Conservation (phyloP, 1,140 invertebrate species). For the Triops longicaudatus region DNA sequence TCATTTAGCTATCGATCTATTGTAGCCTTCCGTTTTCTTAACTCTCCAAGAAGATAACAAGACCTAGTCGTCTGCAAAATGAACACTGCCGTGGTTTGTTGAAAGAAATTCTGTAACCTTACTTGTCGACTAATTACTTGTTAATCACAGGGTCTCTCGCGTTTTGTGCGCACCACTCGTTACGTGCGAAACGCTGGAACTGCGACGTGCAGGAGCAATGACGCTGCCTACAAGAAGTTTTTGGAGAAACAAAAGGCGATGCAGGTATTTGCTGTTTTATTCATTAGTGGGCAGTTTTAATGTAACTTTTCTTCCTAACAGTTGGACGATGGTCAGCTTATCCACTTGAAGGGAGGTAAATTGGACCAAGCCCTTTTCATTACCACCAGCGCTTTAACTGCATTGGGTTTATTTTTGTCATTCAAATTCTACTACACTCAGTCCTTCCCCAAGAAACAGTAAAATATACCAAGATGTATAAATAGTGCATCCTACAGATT, state of each 20-base stretch:
- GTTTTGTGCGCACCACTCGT: neutral
- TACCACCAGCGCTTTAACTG: constrained; percentile 40
- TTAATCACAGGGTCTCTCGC: neutral
- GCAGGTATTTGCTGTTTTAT: neutral
- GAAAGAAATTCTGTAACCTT: neutral
- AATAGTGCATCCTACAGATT: constrained; percentile 20
- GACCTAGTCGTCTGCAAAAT: neutral
- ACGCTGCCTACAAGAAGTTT: neutral
- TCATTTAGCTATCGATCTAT: too few species aligned
- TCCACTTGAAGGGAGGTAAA: constrained; percentile 51
- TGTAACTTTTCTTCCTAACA: constrained; percentile 35
- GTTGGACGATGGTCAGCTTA: constrained; percentile 47
- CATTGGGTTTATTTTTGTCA: constrained; percentile 39
- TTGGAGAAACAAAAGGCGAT: neutral
- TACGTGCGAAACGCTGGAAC: neutral
- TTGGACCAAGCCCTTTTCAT: constrained; percentile 48
- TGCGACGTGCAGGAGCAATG: neutral
- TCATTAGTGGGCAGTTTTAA: neutral
- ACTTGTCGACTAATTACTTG: neutral
- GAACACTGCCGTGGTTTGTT: neutral
- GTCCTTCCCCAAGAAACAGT: constrained; percentile 37
- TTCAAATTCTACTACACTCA: constrained; percentile 38
- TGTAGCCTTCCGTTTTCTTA: too few species aligned
- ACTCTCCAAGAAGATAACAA: too few species aligned
- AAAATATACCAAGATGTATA: constrained; percentile 16